Conservation (phyloP, 35 echinoderm and acorn worm genomes). For the Ophiothrix spiculata region DNA sequence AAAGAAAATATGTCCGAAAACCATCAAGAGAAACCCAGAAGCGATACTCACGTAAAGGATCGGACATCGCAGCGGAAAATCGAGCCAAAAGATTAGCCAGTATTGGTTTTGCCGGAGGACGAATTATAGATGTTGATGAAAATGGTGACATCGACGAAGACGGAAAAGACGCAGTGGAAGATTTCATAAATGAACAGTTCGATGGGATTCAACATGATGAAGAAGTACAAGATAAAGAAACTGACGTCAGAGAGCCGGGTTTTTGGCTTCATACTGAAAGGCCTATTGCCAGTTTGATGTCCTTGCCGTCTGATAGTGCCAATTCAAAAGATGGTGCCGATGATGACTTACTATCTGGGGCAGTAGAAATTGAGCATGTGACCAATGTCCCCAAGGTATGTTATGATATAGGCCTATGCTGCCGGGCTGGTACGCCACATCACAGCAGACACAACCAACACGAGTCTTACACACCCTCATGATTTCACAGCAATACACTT, state of each 20-base stretch:
- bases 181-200: not conserved
- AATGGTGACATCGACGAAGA: not conserved
- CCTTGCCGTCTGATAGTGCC: not conserved
- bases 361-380: not conserved
- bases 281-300: not conserved
- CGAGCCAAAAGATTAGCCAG: not conserved
- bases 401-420: too few species aligned
- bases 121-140: not conserved
- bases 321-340: not conserved
- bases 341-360: constrained; percentile 8
- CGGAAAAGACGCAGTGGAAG: not conserved
- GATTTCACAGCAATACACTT: too few species aligned
- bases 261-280: constrained; percentile 32
- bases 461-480: too few species aligned
- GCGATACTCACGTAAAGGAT: not conserved
- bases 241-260: constrained; percentile 14
- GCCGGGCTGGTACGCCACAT: too few species aligned
- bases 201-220: not conserved
- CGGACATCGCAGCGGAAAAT: not conserved
- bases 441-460: too few species aligned
- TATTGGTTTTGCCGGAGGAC: not conserved
- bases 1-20: not conserved
- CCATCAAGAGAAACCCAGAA: not conserved
- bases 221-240: not conserved
- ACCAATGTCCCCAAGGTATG: not conserved